A percentile compares a stretch with the other conserved stretches of the same genome.
phyloP scores from a whole-genome alignment of 1,140 invertebrate genomes.

The Steinernema feltiae region DNA sequence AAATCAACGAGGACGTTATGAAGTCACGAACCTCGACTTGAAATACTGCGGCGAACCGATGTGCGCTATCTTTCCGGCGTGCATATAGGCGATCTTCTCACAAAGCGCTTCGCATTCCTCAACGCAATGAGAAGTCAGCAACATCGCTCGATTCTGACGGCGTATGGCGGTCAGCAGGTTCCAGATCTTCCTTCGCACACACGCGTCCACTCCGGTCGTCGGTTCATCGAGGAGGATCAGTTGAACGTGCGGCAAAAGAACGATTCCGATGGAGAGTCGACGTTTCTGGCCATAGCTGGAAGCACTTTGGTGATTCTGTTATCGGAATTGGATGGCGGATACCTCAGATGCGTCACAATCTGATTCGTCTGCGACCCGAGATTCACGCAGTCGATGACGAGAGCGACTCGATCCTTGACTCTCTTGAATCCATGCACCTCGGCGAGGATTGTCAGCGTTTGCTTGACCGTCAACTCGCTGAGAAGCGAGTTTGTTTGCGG shows the following conservation, averaged over 20 bases:
- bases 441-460: slow-evolving; percentile 61
- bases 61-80: too few relatives aligned
- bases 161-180: slow-evolving; percentile 49
- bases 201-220: slow-evolving; percentile 64
- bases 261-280: slow-evolving; percentile 61
- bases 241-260: slow-evolving; percentile 61
- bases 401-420: slow-evolving; percentile 12
- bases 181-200: slow-evolving; percentile 63
- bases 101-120: too few relatives aligned
- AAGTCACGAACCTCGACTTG: too few relatives aligned
- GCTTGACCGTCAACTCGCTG: slow-evolving; percentile 60
- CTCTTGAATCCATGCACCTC: slow-evolving; percentile 60
- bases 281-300: slow-evolving; percentile 62
- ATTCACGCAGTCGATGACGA: slow-evolving; percentile 28
- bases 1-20: too few relatives aligned
- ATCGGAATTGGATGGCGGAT: slow-evolving; percentile 25
- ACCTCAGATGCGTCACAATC: too few relatives aligned
- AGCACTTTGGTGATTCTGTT: slow-evolving; percentile 25
- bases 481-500: slow-evolving; percentile 67
- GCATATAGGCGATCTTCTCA: too few relatives aligned
- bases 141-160: slow-evolving; percentile 18
- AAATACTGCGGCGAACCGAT: too few relatives aligned
- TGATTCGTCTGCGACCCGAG: too few relatives aligned
- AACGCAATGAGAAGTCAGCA: slow-evolving; percentile 54
- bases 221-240: slow-evolving; percentile 64